A percentile compares a stretch with the other conserved stretches of the same genome.
Evolutionary conservation across 2,888 invertebrate species (phyloP).

Genomic region (Petrolisthes cinctipes): DNA sequence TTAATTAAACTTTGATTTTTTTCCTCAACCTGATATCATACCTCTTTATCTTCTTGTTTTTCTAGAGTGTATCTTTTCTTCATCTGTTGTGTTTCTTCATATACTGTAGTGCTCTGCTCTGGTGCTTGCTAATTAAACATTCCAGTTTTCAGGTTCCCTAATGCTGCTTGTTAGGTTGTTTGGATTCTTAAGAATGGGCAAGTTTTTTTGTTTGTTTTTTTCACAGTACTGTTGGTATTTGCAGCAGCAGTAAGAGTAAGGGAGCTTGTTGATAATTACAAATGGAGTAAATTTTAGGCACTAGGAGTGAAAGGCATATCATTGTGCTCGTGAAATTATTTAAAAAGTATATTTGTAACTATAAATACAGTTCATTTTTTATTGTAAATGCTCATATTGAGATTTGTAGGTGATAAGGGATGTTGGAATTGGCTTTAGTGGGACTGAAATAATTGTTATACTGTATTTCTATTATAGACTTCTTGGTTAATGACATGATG

Average conservation of each 20-base stretch:
- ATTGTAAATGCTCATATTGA: slow-evolving; percentile 6
- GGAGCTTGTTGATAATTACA: no score
- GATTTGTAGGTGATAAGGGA: slow-evolving; percentile 9
- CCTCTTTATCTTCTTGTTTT: no score
- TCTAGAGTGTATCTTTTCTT: no score
- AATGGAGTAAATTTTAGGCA: slow-evolving; percentile 32
- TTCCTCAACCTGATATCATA: no score
- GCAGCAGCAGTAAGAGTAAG: no score
- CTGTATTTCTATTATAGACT: background rate
- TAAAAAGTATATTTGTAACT: background rate
- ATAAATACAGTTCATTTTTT: background rate
- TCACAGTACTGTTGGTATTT: no score
- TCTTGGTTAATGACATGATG: background rate
- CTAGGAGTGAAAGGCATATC: slow-evolving; percentile 53
- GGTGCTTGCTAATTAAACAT: no score
- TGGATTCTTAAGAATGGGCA: background rate
- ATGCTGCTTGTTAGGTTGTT: background rate
- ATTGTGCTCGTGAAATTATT: slow-evolving; percentile 10
- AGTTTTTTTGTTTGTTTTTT: background rate
- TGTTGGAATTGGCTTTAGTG: slow-evolving; percentile 1
- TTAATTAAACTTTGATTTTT: no score
- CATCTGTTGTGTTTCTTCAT: no score
- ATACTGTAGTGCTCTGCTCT: no score
- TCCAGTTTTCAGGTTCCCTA: no score
- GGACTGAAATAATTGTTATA: background rate